A percentile compares a stretch with the other conserved stretches of the same genome.
These are phyloP conservation scores for Drosophila sechellia DNA, from an alignment of 1,140 invertebrate species.

Conservation along the genomic window DNA sequence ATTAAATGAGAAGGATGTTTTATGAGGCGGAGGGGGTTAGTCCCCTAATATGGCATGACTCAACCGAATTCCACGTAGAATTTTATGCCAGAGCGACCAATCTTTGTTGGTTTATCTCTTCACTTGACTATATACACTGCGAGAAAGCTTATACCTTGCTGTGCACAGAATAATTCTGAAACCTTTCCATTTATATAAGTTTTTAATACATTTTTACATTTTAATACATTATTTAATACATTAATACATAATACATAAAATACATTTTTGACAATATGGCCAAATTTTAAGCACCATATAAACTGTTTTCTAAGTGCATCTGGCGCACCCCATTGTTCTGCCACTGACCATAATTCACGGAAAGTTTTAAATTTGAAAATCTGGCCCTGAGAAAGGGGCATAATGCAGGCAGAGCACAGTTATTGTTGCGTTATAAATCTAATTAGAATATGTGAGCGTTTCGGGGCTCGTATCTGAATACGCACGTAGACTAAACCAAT, in stretches of 20 bases:
- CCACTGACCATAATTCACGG: slow-evolving; percentile 64
- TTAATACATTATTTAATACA: too few relatives aligned
- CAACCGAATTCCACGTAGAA: slow-evolving; percentile 46
- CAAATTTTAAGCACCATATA: too few relatives aligned
- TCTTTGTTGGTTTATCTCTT: slow-evolving; percentile 18
- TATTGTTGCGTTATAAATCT: slow-evolving; percentile 77
- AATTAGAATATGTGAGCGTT: slow-evolving; percentile 71
- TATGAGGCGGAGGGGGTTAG: slow-evolving; percentile 1
- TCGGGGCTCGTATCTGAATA: slow-evolving; percentile 55
- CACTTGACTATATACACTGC: slow-evolving; percentile 13
- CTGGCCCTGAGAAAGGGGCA: slow-evolving; percentile 15
- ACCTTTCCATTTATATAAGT: too few relatives aligned
- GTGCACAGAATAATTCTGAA: too few relatives aligned
- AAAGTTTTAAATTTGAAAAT: slow-evolving; percentile 70
- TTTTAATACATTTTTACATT: too few relatives aligned
- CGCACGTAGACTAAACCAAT: slow-evolving; percentile 46
- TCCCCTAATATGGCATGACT: slow-evolving; percentile 65
- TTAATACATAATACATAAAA: too few relatives aligned
- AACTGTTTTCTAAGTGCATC: slow-evolving; percentile 4
- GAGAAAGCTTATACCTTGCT: neutral
- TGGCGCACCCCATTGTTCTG: slow-evolving; percentile 16
- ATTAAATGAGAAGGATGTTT: slow-evolving; percentile 24
- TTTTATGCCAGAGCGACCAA: slow-evolving; percentile 6
- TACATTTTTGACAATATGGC: too few relatives aligned
- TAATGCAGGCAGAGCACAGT: slow-evolving; percentile 36